These are phyloP conservation scores for Cyclargus thomasi DNA, from an alignment of 1,140 invertebrate genomes.

Conservation along the genomic window DNA sequence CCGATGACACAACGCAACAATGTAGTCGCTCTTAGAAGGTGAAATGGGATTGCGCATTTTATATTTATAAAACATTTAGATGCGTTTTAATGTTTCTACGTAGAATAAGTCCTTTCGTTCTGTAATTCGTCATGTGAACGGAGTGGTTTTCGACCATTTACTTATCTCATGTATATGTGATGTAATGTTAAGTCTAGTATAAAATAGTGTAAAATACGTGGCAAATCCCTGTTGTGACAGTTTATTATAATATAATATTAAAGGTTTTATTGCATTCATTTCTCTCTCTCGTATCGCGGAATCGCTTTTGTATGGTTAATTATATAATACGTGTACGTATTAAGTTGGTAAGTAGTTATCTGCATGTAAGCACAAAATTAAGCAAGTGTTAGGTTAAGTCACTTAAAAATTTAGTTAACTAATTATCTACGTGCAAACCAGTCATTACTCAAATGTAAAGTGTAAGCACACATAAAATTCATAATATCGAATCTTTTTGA, in stretches of 20 bases:
- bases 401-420: no score
- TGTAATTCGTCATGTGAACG: conserved; percentile 34
- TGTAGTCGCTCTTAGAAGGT: no score
- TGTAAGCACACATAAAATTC: no score
- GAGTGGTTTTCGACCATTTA: conserved; percentile 53
- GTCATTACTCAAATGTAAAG: no score
- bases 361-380: no score
- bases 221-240: conserved; percentile 69
- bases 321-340: no score
- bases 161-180: conserved; percentile 70
- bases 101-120: conserved; percentile 19
- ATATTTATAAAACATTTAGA: neutral
- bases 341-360: no score
- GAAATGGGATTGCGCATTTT: neutral
- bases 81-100: neutral
- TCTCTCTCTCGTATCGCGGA: neutral
- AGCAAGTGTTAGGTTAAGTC: no score
- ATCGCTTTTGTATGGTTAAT: no score
- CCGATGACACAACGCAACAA: no score
- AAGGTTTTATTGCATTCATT: conserved; percentile 21
- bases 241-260: conserved; percentile 67
- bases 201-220: conserved; percentile 52
- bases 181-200: conserved; percentile 56
- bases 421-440: no score
- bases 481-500: no score